Evolutionary conservation across 2,888 invertebrate species (phyloP).

Genomic region (Anoplius nigerrimus): DNA sequence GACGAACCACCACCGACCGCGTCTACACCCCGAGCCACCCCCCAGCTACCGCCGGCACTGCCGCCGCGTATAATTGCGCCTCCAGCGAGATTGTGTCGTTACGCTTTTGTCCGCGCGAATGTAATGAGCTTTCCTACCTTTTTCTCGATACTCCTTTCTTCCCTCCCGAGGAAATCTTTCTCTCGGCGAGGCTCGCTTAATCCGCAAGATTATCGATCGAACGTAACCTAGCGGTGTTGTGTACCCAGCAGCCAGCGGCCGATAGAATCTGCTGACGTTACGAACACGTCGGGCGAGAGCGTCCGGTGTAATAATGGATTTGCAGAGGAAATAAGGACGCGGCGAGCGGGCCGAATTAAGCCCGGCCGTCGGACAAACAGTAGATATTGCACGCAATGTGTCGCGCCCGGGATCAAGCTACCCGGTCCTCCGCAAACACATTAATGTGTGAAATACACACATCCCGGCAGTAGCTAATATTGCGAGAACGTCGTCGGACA

Average conservation of each 20-base stretch:
- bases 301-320: conserved; percentile 58
- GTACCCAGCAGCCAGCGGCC: too few species aligned
- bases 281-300: background rate
- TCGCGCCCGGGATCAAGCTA: conserved; percentile 55
- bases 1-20: too few species aligned
- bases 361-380: conserved; percentile 67
- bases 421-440: conserved; percentile 69
- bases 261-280: too few species aligned
- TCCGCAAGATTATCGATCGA: too few species aligned
- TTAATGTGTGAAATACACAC: conserved; percentile 74
- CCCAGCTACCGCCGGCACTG: conserved; percentile 24
- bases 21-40: background rate
- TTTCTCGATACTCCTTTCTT: background rate
- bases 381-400: conserved; percentile 72
- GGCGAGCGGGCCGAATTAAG: conserved; percentile 62
- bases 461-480: conserved; percentile 60
- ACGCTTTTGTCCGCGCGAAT: conserved; percentile 37
- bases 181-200: too few species aligned
- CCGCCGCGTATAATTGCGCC: conserved; percentile 61
- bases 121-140: conserved; percentile 22
- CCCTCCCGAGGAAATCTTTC: too few species aligned
- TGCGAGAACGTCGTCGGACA: conserved; percentile 50
- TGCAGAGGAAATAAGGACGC: conserved; percentile 60
- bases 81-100: conserved; percentile 56
- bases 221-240: too few species aligned